Percentiles rank a stretch among this genome's conserved stretches.
Evolutionary conservation across 2,888 invertebrate species (phyloP).

Genomic region (Cepaea hortensis): DNA sequence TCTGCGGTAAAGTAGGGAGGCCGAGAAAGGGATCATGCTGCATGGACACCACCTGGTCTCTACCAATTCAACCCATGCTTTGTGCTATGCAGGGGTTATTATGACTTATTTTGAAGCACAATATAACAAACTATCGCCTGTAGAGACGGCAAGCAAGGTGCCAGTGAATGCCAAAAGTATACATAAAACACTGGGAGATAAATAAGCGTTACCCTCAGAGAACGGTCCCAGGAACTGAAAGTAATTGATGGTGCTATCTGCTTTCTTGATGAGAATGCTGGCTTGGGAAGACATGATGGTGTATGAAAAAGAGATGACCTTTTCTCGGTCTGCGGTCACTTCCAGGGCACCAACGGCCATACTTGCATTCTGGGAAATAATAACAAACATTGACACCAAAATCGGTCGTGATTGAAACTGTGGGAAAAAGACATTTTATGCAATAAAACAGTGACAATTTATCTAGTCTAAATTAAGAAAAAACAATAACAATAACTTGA

Average conservation of each 20-base stretch:
- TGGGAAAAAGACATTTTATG: background rate
- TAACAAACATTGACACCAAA: background rate
- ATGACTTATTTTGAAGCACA: too few species aligned
- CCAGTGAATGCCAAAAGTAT: too few species aligned
- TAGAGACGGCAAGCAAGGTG: too few species aligned
- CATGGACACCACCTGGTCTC: too few species aligned
- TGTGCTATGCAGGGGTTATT: too few species aligned
- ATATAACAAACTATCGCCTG: too few species aligned
- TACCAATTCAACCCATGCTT: too few species aligned
- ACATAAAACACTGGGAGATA: background rate
- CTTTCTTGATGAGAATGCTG: slow-evolving; percentile 62
- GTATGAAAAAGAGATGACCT: slow-evolving; percentile 66
- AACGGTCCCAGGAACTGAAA: slow-evolving; percentile 60
- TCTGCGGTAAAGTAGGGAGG: too few species aligned
- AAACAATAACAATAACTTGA: too few species aligned
- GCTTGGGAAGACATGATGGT: slow-evolving; percentile 67
- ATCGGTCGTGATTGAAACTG: background rate
- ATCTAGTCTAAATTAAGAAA: too few species aligned
- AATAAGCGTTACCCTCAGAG: slow-evolving; percentile 35
- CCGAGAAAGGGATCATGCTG: too few species aligned
- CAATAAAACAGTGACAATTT: too few species aligned
- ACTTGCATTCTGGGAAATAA: slow-evolving; percentile 61
- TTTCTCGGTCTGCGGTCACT: slow-evolving; percentile 66
- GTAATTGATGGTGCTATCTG: slow-evolving; percentile 61
- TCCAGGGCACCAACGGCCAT: slow-evolving; percentile 68